A percentile compares a stretch with the other conserved stretches of the same genome.
Evolutionary conservation across 2,113 vertebrate species (phyloP).

Genomic region (Gnathonemus echidnorhynchus): DNA sequence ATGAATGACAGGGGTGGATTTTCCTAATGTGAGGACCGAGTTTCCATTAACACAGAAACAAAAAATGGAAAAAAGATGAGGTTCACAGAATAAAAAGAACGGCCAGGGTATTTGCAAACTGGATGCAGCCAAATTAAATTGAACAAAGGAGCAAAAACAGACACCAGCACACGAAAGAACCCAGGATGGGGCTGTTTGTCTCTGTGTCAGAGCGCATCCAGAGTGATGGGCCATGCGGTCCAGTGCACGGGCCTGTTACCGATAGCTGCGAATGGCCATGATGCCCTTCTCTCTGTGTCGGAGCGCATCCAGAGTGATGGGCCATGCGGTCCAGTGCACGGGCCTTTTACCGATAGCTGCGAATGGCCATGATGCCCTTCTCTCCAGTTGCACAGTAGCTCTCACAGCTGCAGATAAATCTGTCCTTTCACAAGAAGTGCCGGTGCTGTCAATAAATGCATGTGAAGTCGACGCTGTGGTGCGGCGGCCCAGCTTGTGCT

Average conservation of each 20-base stretch:
- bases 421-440: neutral
- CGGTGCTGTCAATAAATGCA: neutral
- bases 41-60: neutral
- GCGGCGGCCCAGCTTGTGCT: neutral
- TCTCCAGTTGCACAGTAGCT: neutral
- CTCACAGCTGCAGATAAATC: neutral
- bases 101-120: neutral
- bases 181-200: neutral
- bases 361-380: too few relatives aligned
- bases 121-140: neutral
- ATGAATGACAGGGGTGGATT: neutral
- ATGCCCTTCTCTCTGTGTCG: neutral
- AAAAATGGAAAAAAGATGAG: neutral
- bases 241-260: neutral
- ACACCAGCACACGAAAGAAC: neutral
- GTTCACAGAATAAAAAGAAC: neutral
- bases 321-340: too few relatives aligned
- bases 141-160: neutral
- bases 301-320: too few relatives aligned
- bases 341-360: too few relatives aligned
- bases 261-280: neutral
- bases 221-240: neutral
- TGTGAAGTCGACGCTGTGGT: neutral
- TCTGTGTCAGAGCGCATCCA: neutral
- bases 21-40: neutral